phyloP scores from a whole-genome alignment of 2,797 vertebrate genomes.

The Trematomus bernacchii region DNA sequence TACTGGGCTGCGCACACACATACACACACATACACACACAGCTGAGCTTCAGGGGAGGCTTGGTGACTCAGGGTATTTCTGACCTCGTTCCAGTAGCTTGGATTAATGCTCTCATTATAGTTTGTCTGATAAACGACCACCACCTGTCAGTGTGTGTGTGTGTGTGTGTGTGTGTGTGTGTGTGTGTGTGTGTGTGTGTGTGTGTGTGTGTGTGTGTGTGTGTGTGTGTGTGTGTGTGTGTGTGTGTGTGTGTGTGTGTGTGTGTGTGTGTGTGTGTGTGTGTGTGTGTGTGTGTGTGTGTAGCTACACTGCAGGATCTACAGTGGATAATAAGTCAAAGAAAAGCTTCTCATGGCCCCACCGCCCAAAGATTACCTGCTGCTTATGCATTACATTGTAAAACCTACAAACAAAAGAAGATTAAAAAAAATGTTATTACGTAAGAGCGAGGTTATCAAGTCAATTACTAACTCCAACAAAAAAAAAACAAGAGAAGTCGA shows the following conservation, averaged over 20 bases:
- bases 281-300: conserved; percentile 11
- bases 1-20: conserved; percentile 2
- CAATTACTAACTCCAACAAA: background rate
- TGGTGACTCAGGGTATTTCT: conserved; percentile 64
- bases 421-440: background rate
- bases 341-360: conserved; percentile 15
- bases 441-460: background rate
- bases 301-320: conserved; percentile 11
- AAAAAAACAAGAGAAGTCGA: background rate
- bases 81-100: conserved; percentile 64
- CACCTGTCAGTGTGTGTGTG: conserved; percentile 46
- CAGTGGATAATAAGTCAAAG: conserved; percentile 23
- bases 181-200: conserved; percentile 12
- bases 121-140: conserved; percentile 63
- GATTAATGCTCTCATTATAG: conserved; percentile 77
- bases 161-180: conserved; percentile 28
- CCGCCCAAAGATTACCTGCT: conserved; percentile 13
- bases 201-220: conserved; percentile 30
- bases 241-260: conserved; percentile 15
- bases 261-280: conserved; percentile 29
- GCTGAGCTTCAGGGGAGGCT: conserved; percentile 17
- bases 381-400: background rate
- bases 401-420: background rate
- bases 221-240: conserved; percentile 8
- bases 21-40: conserved; percentile 2